Conservation (phyloP, 1,140 invertebrate species). For the Cydia amplana region DNA sequence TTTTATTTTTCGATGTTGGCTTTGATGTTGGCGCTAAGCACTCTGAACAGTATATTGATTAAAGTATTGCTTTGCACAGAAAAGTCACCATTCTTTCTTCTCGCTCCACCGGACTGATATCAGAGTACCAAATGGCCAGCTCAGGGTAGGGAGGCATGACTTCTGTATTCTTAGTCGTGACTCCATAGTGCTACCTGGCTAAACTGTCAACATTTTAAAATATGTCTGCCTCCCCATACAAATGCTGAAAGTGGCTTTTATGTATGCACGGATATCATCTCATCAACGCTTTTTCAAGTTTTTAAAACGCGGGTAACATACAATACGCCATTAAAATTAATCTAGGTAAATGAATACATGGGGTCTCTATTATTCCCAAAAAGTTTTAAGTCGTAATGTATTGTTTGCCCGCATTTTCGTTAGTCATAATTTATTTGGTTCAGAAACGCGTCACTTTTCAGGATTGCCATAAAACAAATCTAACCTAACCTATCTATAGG, state of each 20-base stretch:
- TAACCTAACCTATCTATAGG: too few relatives aligned
- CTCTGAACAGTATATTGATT: neutral
- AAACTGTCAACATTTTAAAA: neutral
- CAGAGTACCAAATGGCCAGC: neutral
- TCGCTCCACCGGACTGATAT: neutral
- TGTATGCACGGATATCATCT: neutral
- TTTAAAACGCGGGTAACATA: too few relatives aligned
- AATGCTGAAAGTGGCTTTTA: neutral
- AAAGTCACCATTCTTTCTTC: constrained; percentile 3
- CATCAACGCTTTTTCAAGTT: neutral
- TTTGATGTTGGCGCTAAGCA: too few relatives aligned
- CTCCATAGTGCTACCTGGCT: neutral
- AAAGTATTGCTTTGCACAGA: neutral
- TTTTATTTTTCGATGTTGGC: too few relatives aligned
- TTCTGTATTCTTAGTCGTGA: neutral
- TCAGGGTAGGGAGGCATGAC: constrained; percentile 25
- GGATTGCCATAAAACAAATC: too few relatives aligned
- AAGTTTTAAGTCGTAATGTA: too few relatives aligned
- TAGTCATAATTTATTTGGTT: too few relatives aligned
- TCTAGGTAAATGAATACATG: too few relatives aligned
- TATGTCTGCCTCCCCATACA: neutral
- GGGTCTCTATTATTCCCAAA: too few relatives aligned
- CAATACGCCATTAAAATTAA: too few relatives aligned
- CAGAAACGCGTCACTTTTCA: too few relatives aligned
- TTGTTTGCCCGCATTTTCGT: too few relatives aligned